phyloP scores from a whole-genome alignment of 1,140 invertebrate genomes.

The Macrocentrus cingulum region DNA sequence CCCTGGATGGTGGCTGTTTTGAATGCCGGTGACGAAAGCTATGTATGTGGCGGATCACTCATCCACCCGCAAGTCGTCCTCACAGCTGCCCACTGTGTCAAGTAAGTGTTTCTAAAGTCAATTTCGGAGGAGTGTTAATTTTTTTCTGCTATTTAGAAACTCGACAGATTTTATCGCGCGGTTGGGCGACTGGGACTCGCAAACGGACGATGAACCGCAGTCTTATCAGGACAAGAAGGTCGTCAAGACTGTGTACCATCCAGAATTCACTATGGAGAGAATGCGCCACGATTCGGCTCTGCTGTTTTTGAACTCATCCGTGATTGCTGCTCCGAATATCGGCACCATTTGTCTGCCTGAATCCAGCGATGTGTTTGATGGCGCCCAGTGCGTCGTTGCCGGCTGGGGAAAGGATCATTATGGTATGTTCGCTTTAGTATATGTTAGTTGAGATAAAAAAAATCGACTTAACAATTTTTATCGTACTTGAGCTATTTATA shows the following conservation, averaged over 20 bases:
- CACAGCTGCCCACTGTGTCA: constrained; percentile 71
- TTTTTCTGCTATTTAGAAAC: constrained; percentile 32
- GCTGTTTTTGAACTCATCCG: constrained; percentile 58
- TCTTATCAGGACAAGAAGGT: constrained; percentile 74
- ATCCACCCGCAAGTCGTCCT: constrained; percentile 72
- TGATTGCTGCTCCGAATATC: constrained; percentile 67
- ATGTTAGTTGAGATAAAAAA: too few species aligned
- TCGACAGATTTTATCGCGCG: constrained; percentile 60
- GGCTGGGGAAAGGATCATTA: constrained; percentile 84
- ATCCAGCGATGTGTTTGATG: constrained; percentile 53
- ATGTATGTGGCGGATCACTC: constrained; percentile 76
- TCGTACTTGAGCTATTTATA: too few species aligned
- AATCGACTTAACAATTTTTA: too few species aligned
- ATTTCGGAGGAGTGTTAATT: too few species aligned
- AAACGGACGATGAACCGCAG: constrained; percentile 70
- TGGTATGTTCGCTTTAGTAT: constrained; percentile 58
- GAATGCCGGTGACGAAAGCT: constrained; percentile 64
- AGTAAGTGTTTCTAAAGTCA: too few species aligned
- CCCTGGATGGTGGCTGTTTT: constrained; percentile 84
- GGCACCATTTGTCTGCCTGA: constrained; percentile 70
- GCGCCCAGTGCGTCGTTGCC: constrained; percentile 70
- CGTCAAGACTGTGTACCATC: constrained; percentile 59
- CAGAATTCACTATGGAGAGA: too few species aligned
- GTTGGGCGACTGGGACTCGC: constrained; percentile 80
- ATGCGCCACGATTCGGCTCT: constrained; percentile 59